phyloP scores from a whole-genome alignment of 2,797 vertebrate species.

The Amniataba percoides region DNA sequence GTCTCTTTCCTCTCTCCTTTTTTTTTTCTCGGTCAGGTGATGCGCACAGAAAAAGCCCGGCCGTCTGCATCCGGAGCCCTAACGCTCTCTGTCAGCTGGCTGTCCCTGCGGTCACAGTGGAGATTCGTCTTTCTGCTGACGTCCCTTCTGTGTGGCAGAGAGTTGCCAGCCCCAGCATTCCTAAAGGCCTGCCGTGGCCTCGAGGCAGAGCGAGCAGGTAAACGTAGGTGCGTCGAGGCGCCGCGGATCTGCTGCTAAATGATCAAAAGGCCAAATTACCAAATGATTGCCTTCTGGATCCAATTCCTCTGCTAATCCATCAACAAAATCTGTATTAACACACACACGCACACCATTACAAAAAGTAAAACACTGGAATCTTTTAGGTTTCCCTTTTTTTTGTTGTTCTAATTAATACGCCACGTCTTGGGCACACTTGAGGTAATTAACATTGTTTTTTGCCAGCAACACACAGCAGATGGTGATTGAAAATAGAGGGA shows the following conservation, averaged over 20 bases:
- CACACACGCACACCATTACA: conserved; percentile 33
- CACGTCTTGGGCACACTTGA: conserved; percentile 85
- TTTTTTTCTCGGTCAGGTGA: conserved; percentile 64
- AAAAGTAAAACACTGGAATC: conserved; percentile 62
- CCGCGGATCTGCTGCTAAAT: conserved; percentile 43
- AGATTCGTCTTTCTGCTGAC: conserved; percentile 81
- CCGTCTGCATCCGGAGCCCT: conserved; percentile 65
- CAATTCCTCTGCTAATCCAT: conserved; percentile 50
- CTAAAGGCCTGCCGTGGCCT: conserved; percentile 71
- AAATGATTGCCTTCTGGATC: conserved; percentile 59
- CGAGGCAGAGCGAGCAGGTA: conserved; percentile 63
- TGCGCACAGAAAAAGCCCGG: conserved; percentile 54
- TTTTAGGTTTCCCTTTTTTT: conserved; percentile 78
- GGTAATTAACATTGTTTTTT: conserved; percentile 88
- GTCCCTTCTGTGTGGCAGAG: conserved; percentile 61
- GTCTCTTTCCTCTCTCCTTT: conserved; percentile 43
- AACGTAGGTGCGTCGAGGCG: conserved; percentile 28
- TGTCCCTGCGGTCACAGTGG: conserved; percentile 74
- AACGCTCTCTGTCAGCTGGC: conserved; percentile 79
- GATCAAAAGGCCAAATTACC: conserved; percentile 64
- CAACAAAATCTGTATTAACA: conserved; percentile 59
- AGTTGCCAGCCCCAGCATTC: conserved; percentile 74
- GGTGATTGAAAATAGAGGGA: conserved; percentile 89
- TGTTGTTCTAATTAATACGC: conserved; percentile 85
- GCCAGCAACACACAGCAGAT: conserved; percentile 86